A percentile compares a stretch with the other conserved stretches of the same genome.
These are phyloP conservation scores for Sebastes vulpes DNA, from an alignment of 2,797 vertebrate species.

Conservation along the genomic window DNA sequence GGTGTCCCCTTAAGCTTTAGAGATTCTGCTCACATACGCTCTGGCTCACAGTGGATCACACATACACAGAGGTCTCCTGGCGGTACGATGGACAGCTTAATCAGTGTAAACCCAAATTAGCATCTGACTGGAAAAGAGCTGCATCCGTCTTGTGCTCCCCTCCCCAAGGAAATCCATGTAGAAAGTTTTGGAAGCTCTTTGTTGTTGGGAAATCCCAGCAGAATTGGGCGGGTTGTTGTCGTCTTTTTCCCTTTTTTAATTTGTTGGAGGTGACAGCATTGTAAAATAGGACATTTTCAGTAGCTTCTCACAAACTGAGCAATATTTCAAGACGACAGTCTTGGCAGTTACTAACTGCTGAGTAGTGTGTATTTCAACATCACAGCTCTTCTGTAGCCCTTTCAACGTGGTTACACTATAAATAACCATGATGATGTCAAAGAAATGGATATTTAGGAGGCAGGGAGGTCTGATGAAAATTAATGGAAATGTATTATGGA, in stretches of 20 bases:
- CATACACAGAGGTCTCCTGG: constrained; percentile 55
- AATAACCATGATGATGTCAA: not conserved
- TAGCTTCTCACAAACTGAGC: not conserved
- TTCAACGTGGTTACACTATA: not conserved
- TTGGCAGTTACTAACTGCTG: not conserved
- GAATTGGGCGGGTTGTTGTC: not conserved
- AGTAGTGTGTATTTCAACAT: not conserved
- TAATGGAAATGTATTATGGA: not conserved
- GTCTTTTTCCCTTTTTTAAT: constrained; percentile 20
- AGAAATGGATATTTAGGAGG: not conserved
- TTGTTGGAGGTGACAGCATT: constrained; percentile 3
- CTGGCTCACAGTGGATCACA: constrained; percentile 51
- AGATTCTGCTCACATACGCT: constrained; percentile 63
- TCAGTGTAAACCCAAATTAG: constrained; percentile 80
- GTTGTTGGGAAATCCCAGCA: constrained; percentile 54
- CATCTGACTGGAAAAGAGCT: constrained; percentile 49
- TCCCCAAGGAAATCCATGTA: constrained; percentile 34
- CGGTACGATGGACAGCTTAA: constrained; percentile 77
- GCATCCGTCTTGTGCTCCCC: constrained; percentile 29
- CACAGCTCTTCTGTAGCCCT: not conserved
- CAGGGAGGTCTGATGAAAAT: not conserved
- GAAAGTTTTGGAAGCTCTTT: constrained; percentile 45
- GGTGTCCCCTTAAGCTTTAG: constrained; percentile 60
- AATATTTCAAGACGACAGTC: not conserved
- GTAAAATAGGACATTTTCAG: not conserved